These are phyloP conservation scores for Crioceris asparagi DNA, from an alignment of 2,888 invertebrate species.

Conservation along the genomic window DNA sequence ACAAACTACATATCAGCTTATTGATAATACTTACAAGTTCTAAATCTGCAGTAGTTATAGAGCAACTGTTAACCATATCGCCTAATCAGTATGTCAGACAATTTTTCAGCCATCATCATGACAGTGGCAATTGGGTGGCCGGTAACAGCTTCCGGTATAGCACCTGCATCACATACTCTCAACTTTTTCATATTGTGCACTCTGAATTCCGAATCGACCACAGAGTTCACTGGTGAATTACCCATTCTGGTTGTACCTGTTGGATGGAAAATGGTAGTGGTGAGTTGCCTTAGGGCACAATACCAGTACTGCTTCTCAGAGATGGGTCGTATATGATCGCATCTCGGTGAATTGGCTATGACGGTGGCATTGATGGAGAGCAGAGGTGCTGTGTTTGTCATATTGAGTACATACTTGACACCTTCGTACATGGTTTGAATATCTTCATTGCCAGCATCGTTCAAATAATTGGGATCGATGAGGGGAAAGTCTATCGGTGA, in stretches of 20 bases:
- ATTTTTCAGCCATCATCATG: conserved; percentile 46
- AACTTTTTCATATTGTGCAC: conserved; percentile 42
- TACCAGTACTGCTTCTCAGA: conserved; percentile 43
- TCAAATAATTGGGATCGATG: too few relatives aligned
- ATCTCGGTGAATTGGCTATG: conserved; percentile 42
- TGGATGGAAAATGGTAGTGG: conserved; percentile 40
- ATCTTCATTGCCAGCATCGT: conserved; percentile 36
- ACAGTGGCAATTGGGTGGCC: conserved; percentile 44
- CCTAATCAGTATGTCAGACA: conserved; percentile 39
- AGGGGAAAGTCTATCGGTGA: too few relatives aligned
- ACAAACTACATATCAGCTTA: too few relatives aligned
- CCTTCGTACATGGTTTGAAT: conserved; percentile 53
- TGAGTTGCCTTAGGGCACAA: conserved; percentile 38
- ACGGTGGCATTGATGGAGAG: conserved; percentile 45
- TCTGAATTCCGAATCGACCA: conserved; percentile 42
- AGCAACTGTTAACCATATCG: too few relatives aligned
- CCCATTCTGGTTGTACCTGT: conserved; percentile 46
- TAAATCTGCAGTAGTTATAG: too few relatives aligned
- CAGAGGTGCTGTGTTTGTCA: conserved; percentile 45
- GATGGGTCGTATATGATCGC: conserved; percentile 28
- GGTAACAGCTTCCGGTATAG: conserved; percentile 42
- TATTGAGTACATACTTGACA: conserved; percentile 34
- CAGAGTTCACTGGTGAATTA: conserved; percentile 38
- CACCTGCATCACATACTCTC: conserved; percentile 43
- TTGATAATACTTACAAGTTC: too few relatives aligned